phyloP scores from a whole-genome alignment of 2,888 invertebrate species.

The Chamaedrilus cognettii region DNA sequence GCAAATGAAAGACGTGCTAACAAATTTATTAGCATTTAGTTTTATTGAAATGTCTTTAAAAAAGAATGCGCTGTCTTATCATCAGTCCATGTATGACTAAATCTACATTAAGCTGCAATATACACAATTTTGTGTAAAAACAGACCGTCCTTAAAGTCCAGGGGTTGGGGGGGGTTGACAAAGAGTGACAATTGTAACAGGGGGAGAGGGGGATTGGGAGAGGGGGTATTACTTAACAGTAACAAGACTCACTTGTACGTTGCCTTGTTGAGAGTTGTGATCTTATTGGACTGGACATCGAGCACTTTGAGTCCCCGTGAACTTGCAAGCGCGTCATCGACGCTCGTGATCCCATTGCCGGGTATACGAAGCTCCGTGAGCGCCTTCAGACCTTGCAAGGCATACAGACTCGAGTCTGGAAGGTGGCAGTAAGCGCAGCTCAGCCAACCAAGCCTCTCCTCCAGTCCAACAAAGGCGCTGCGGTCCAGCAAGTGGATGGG shows the following conservation, averaged over 20 bases:
- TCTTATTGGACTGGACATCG: slow-evolving; percentile 9
- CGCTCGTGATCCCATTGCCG: not conserved
- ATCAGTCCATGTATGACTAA: no score
- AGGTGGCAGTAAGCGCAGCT: slow-evolving; percentile 7
- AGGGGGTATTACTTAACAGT: no score
- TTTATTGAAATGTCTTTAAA: no score
- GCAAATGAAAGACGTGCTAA: no score
- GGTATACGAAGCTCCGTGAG: slow-evolving; percentile 9
- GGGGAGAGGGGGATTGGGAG: no score
- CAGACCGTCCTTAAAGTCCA: no score
- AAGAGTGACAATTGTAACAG: no score
- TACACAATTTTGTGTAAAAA: no score
- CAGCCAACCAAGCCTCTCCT: not conserved
- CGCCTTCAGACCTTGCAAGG: not conserved
- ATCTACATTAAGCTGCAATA: no score
- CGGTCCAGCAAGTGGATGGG: not conserved
- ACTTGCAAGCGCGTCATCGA: not conserved
- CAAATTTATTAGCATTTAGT: no score
- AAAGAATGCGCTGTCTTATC: no score
- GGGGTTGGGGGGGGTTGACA: no score
- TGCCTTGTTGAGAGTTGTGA: slow-evolving; percentile 1
- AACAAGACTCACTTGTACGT: not conserved
- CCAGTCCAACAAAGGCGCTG: slow-evolving; percentile 13
- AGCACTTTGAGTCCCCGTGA: slow-evolving; percentile 6
- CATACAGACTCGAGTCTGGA: not conserved